Evolutionary conservation across 2,797 vertebrate genomes (phyloP), one percentile per base, ranked within the genome.

Genomic region (Silurus lanzhouensis): DNA sequence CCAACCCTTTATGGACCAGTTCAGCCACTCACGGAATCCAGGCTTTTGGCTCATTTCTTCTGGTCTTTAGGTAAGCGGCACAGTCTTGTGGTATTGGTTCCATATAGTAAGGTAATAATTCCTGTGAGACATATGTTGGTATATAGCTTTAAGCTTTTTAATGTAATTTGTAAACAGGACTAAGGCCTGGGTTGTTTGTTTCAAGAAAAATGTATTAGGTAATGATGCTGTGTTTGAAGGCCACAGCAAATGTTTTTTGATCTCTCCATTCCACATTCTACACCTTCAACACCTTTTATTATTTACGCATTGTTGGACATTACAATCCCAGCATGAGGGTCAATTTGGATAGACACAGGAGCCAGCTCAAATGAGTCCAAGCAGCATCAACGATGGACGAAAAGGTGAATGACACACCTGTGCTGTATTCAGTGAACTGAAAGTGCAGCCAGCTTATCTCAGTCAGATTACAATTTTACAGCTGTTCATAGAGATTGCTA

Each of bases 1-100:
- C 90, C 89, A 88, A 84, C 88, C 93, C 92, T 93, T 94, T 93
- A 94, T 92, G 86, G 87, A 90, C 85, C 93, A 91, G 93, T 93
- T 94, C 92, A 93, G 90, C 89, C 89, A 91, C 90, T 88, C 88
- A 90, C 64, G 91, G 92, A 87, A 58, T 81, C 77, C 31, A 67
- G 83, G 55, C 38, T 44, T 38, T 84, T 7, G 9, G n/a, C 75
- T 79, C 60, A 75, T 22, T n/a, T 48, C 64, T 66, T 25, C 46
- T 66, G 52, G 25, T 83, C 22, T 25, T 63, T 12, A 46, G 58
- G 57, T 81, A 22, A 64, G 64, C 31, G 58, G 61, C 19, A 78
- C 5, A 61, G n/a, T n/a, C n/a, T 74, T 72, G 22, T 27, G 60
- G 15, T 81, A 27, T 66, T 12, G 10, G 78, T 66, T 78, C 58